A percentile compares a stretch with the other conserved stretches of the same genome.
Conservation (phyloP, 2,113 vertebrate species). For the Cynopterus brachyotis region DNA sequence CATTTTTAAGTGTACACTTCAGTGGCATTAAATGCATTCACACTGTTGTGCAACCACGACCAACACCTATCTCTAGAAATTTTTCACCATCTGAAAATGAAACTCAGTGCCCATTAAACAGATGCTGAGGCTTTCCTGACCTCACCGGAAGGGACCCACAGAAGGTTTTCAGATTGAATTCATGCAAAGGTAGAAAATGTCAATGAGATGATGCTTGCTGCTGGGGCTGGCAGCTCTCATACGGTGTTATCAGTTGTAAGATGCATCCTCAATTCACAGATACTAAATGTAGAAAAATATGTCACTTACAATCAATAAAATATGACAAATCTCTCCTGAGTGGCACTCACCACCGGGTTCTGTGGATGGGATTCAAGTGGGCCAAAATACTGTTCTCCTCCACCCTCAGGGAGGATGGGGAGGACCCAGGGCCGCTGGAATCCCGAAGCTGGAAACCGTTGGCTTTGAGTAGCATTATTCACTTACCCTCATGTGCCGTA, state of each 20-base stretch:
- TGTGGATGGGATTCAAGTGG: background rate
- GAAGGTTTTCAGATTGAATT: background rate
- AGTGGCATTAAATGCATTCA: background rate
- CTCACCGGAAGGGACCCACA: background rate
- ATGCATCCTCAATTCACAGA: constrained; percentile 3
- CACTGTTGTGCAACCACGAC: background rate
- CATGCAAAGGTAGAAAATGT: background rate
- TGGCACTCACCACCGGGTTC: background rate
- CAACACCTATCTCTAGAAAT: background rate
- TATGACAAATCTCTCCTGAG: background rate
- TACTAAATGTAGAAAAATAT: background rate
- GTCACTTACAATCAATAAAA: background rate
- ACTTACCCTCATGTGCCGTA: background rate
- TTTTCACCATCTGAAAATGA: background rate
- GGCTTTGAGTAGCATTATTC: background rate
- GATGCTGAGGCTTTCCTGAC: background rate
- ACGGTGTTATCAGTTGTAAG: background rate
- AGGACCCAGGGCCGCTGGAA: background rate
- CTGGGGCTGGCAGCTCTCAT: background rate
- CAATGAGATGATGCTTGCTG: background rate
- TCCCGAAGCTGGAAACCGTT: background rate
- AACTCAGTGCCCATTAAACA: background rate
- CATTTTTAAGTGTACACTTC: background rate
- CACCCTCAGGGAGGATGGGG: background rate
- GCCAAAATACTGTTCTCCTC: background rate